phyloP scores from a whole-genome alignment of 2,797 vertebrate genomes.

The Harpagifer antarcticus region DNA sequence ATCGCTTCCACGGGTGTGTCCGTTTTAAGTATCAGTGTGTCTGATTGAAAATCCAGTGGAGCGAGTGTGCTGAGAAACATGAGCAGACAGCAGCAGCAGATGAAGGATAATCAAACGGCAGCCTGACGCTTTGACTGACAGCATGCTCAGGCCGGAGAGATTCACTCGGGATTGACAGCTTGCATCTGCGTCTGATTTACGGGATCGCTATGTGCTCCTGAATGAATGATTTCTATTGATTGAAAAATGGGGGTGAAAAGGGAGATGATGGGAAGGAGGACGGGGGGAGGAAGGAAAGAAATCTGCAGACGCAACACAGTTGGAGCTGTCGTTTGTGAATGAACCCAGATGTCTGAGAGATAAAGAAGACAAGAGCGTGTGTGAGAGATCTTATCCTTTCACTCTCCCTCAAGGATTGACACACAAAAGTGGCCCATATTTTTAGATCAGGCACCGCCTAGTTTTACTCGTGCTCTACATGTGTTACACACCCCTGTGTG shows the following conservation, averaged over 20 bases:
- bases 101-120: constrained; percentile 43
- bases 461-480: constrained; percentile 31
- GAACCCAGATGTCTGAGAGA: constrained; percentile 72
- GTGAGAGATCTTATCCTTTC: constrained; percentile 52
- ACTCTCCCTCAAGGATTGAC: constrained; percentile 59
- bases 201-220: constrained; percentile 16
- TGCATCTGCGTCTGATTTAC: constrained; percentile 43
- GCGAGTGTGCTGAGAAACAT: background rate
- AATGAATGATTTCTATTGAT: constrained; percentile 60
- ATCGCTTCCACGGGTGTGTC: background rate
- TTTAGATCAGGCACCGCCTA: constrained; percentile 29
- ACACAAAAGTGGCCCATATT: constrained; percentile 62
- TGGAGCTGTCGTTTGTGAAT: constrained; percentile 69
- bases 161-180: constrained; percentile 18
- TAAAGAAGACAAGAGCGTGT: constrained; percentile 26
- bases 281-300: background rate
- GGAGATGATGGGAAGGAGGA: constrained; percentile 1
- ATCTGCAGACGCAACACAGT: constrained; percentile 58
- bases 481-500: constrained; percentile 12
- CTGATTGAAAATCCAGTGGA: background rate
- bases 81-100: constrained; percentile 31
- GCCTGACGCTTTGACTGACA: constrained; percentile 46
- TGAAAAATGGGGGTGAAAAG: constrained; percentile 27
- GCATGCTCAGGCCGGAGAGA: constrained; percentile 39
- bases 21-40: constrained; percentile 13